phyloP scores from a whole-genome alignment of 2,888 invertebrate species.

The Sphaeridia pumilis region DNA sequence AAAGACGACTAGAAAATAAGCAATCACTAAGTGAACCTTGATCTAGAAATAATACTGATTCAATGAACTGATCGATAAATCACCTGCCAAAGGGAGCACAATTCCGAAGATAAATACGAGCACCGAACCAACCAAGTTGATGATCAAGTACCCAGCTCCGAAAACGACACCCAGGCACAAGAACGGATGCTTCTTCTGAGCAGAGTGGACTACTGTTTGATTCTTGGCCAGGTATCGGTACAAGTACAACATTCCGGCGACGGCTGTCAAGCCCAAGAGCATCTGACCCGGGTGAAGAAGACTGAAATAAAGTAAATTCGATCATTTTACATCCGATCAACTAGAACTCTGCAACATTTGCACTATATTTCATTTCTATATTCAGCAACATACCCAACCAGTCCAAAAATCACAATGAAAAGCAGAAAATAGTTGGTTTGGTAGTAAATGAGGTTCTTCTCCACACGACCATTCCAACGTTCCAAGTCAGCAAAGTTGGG shows the following conservation, averaged over 20 bases:
- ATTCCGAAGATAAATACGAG: slow-evolving; percentile 56
- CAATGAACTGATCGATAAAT: slow-evolving; percentile 18
- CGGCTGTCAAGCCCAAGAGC: slow-evolving; percentile 51
- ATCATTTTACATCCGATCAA: too few relatives aligned
- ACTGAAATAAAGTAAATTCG: slow-evolving; percentile 41
- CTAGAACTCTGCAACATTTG: too few relatives aligned
- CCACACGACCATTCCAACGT: slow-evolving; percentile 69
- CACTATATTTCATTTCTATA: slow-evolving; percentile 7
- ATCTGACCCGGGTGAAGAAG: slow-evolving; percentile 53
- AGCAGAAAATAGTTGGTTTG: slow-evolving; percentile 73
- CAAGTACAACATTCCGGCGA: slow-evolving; percentile 45
- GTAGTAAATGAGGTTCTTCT: slow-evolving; percentile 67
- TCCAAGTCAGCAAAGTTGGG: slow-evolving; percentile 64
- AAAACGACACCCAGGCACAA: slow-evolving; percentile 49
- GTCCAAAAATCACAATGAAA: slow-evolving; percentile 52
- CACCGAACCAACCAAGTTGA: slow-evolving; percentile 55
- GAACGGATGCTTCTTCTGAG: slow-evolving; percentile 58
- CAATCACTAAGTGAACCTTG: slow-evolving; percentile 39
- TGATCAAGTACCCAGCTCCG: slow-evolving; percentile 49
- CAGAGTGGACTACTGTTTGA: slow-evolving; percentile 47
- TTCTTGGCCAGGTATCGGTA: slow-evolving; percentile 50
- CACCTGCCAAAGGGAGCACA: slow-evolving; percentile 52
- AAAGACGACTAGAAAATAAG: slow-evolving; percentile 51
- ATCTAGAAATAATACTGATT: not conserved
- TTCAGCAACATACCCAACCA: slow-evolving; percentile 45